These are phyloP conservation scores for Lota lota DNA, from an alignment of 2,113 vertebrate genomes.

Conservation along the genomic window DNA sequence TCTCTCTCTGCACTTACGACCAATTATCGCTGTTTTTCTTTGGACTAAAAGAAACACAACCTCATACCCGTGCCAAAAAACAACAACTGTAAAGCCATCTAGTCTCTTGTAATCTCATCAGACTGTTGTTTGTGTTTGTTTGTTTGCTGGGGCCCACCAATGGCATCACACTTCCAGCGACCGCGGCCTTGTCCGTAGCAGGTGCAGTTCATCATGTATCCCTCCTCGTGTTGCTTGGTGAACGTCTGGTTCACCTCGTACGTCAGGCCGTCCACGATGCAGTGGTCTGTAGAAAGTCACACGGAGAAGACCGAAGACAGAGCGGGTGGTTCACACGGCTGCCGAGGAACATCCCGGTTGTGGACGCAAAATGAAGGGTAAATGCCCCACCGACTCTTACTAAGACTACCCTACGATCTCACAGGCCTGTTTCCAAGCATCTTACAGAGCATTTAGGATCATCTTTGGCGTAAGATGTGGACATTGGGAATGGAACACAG, in stretches of 20 bases:
- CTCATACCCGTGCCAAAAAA: not conserved
- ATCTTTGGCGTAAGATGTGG: too few relatives aligned
- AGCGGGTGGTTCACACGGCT: too few relatives aligned
- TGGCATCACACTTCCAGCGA: constrained; percentile 93
- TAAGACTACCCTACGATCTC: too few relatives aligned
- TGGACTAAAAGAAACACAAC: not conserved
- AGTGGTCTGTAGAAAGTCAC: constrained; percentile 81
- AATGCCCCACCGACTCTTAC: too few relatives aligned
- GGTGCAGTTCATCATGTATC: constrained; percentile 94
- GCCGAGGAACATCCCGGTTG: too few relatives aligned
- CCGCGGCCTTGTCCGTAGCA: constrained; percentile 94
- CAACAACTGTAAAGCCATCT: not conserved
- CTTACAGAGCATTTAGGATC: too few relatives aligned
- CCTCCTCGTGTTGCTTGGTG: constrained; percentile 89
- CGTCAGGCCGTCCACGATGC: constrained; percentile 86
- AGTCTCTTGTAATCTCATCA: too few relatives aligned
- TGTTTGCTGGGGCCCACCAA: constrained; percentile 76
- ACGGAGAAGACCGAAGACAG: not conserved
- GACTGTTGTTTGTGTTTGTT: not conserved
- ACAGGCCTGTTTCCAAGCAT: too few relatives aligned
- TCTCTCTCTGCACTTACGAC: not conserved
- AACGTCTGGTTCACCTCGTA: constrained; percentile 96
- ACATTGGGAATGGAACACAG: too few relatives aligned
- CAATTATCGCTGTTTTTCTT: not conserved
- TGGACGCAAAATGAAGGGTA: too few relatives aligned